Evolutionary conservation across 1,140 invertebrate genomes (phyloP).

Genomic region (Zaprionus tsacasi): DNA sequence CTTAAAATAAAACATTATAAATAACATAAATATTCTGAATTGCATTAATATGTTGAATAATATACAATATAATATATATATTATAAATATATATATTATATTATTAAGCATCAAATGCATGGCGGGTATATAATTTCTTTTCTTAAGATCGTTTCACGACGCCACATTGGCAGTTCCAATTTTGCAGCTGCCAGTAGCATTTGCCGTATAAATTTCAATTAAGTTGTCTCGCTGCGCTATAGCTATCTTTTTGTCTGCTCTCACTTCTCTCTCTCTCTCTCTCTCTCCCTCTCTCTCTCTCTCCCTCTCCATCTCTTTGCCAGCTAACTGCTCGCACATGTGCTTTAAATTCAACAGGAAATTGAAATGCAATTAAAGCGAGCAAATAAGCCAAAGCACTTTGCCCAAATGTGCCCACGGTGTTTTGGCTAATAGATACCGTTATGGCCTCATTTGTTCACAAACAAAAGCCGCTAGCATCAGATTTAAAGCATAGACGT

Average conservation of each 20-base stretch:
- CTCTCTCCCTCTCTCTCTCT: not conserved
- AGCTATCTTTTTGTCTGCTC: not conserved
- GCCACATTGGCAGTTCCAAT: not conserved
- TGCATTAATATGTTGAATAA: too few species aligned
- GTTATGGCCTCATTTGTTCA: constrained; percentile 54
- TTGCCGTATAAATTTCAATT: constrained; percentile 26
- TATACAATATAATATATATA: too few species aligned
- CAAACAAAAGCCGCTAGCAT: constrained; percentile 39
- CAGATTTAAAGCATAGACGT: not conserved
- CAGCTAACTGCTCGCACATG: constrained; percentile 3
- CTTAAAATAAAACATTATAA: too few species aligned
- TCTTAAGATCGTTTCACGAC: not conserved
- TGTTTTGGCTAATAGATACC: constrained; percentile 53
- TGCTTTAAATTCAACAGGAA: constrained; percentile 42
- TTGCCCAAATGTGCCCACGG: constrained; percentile 30
- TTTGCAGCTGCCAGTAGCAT: not conserved
- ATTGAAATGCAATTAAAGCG: constrained; percentile 70
- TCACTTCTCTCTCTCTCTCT: not conserved
- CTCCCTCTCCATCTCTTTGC: not conserved
- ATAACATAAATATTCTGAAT: too few species aligned
- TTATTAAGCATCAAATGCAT: too few species aligned
- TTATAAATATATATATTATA: too few species aligned
- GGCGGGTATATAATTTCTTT: too few species aligned
- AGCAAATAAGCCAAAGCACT: constrained; percentile 28
- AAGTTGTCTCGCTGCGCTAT: constrained; percentile 3